phyloP scores from a whole-genome alignment of 1,140 invertebrate genomes.

The Nebria ingens region DNA sequence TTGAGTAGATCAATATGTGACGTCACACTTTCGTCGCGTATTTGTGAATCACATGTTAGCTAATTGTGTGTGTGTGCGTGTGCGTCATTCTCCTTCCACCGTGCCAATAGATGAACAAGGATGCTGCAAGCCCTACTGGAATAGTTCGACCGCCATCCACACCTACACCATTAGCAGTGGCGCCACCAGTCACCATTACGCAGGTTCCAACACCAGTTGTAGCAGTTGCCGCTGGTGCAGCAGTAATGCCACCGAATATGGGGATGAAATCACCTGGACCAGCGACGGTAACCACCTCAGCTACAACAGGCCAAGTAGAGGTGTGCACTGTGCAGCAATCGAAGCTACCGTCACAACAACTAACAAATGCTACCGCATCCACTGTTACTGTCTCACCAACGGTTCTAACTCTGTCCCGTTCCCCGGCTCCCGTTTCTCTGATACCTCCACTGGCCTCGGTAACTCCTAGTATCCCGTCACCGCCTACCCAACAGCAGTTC shows the following conservation, averaged over 20 bases:
- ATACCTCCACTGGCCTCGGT: slow-evolving; percentile 36
- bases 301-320: slow-evolving; percentile 34
- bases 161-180: slow-evolving; percentile 13
- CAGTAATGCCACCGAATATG: slow-evolving; percentile 17
- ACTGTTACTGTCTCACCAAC: neutral
- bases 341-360: slow-evolving; percentile 10
- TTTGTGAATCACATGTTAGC: neutral
- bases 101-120: slow-evolving; percentile 50
- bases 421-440: slow-evolving; percentile 18
- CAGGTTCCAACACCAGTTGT: slow-evolving; percentile 14
- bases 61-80: slow-evolving; percentile 21
- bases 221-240: slow-evolving; percentile 15
- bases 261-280: neutral
- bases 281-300: slow-evolving; percentile 21
- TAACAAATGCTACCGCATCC: slow-evolving; percentile 16
- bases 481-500: slow-evolving; percentile 32
- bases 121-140: slow-evolving; percentile 20
- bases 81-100: slow-evolving; percentile 21
- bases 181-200: neutral
- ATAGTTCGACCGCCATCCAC: slow-evolving; percentile 9
- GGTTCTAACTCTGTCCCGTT: neutral
- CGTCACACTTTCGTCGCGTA: no score
- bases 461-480: slow-evolving; percentile 20
- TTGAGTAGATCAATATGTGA: no score
- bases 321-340: slow-evolving; percentile 38